These are phyloP conservation scores for Pelodytes ibericus DNA, from an alignment of 2,797 vertebrate species.

Conservation along the genomic window DNA sequence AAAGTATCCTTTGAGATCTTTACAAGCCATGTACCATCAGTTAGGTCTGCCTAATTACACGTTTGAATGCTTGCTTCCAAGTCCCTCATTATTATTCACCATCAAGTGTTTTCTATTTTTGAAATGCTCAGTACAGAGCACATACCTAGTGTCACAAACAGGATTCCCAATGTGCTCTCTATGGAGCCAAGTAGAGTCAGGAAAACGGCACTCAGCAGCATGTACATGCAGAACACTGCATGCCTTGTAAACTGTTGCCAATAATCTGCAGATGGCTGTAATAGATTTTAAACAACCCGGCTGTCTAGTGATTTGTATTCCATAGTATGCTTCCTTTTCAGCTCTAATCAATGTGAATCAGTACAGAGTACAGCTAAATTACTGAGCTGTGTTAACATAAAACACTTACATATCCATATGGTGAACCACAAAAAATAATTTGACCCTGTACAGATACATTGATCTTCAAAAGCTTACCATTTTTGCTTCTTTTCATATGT, in stretches of 20 bases:
- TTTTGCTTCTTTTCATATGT: no score
- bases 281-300: slow-evolving; percentile 25
- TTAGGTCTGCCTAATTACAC: slow-evolving; percentile 21
- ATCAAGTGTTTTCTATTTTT: slow-evolving; percentile 23
- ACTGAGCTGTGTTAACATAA: not conserved
- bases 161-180: slow-evolving; percentile 28
- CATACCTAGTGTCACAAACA: slow-evolving; percentile 3
- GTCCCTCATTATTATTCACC: slow-evolving; percentile 30
- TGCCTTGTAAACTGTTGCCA: slow-evolving; percentile 27
- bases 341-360: slow-evolving; percentile 3
- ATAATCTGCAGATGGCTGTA: slow-evolving; percentile 40
- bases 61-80: not conserved
- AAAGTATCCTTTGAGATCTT: slow-evolving; percentile 16
- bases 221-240: slow-evolving; percentile 20
- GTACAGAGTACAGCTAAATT: not conserved
- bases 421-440: no score
- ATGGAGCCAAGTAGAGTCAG: slow-evolving; percentile 8
- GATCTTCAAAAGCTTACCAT: no score
- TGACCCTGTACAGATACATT: no score
- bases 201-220: slow-evolving; percentile 13
- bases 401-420: not conserved
- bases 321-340: slow-evolving; percentile 4
- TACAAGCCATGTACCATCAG: slow-evolving; percentile 3
- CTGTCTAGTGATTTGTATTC: slow-evolving; percentile 6
- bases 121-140: slow-evolving; percentile 6